A percentile compares a stretch with the other conserved stretches of the same genome.
These are phyloP conservation scores for Yponomeuta plumbellus DNA, from an alignment of 2,888 invertebrate genomes.

Conservation along the genomic window DNA sequence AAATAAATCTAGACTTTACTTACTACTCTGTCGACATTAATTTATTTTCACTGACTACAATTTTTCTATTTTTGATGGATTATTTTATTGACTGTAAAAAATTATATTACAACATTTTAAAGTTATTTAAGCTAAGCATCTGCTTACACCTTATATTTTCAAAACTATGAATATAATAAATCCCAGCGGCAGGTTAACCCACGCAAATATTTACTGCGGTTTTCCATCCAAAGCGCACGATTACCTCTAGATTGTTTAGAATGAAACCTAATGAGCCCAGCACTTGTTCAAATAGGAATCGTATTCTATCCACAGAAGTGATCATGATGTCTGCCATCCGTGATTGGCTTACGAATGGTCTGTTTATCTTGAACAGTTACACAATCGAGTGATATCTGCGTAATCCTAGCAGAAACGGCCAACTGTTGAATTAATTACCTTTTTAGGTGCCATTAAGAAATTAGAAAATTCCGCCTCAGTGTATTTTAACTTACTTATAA, in stretches of 20 bases:
- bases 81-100: too few species aligned
- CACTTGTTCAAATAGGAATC: not conserved
- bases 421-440: not conserved
- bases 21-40: too few species aligned
- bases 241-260: not conserved
- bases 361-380: not conserved
- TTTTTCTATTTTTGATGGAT: too few species aligned
- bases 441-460: too few species aligned
- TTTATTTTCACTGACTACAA: too few species aligned
- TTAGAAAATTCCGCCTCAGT: too few species aligned
- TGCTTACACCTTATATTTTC: too few species aligned
- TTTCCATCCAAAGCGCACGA: not conserved
- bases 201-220: not conserved
- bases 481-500: too few species aligned
- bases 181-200: not conserved
- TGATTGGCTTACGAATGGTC: not conserved
- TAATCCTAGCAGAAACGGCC: not conserved
- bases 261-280: not conserved
- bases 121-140: too few species aligned
- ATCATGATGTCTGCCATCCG: not conserved
- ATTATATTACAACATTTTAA: too few species aligned
- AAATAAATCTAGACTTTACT: too few species aligned
- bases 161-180: too few species aligned
- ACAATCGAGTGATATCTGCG: not conserved
- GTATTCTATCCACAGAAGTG: slow-evolving; percentile 1